Base-by-base conservation (phyloP, 2,888 invertebrate genomes). In the Acleris holmiana region DNA sequence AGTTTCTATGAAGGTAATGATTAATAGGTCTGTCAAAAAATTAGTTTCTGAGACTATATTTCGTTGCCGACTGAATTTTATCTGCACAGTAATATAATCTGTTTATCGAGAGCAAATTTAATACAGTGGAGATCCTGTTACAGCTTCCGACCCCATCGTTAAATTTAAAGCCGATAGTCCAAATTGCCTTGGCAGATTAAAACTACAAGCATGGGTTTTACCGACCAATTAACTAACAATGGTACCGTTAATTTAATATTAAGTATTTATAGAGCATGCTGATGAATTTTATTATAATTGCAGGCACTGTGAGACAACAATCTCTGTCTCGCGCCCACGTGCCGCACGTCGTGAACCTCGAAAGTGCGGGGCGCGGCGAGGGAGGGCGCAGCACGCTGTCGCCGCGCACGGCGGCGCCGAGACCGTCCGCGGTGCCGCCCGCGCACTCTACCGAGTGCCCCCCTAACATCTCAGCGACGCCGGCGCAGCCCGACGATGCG, bases 301-400 rank as follows among this genome's bases (percentile, higher is more conserved):
- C 81, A 95, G 97, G 97, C 74, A 95, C 95, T 29, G 96, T 97
- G 17, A 93, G 97, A 72, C 95, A 95, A 0, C 97, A 97, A 83
- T 93, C 95, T 3, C 93, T 95, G 89, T 95, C 95, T 40, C 91
- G 95, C 48, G 95, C 95, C 10, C 93, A 94, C 63, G 84, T 94
- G 41, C 93, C 94, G n/a, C 94, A 94, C 73, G 88, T 93, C 21
- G 89, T 94, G 63, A 89, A 88, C 69, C 72, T 84, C 19, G 89
- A 88, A 18, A 71, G 70, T 7, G 75, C 69, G 17, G 80, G 87
- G 7, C 84, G 93, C 49, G 77, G 76, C 4, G 82, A 79, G 17
- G 69, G 75, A 0, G 70, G 76, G 2, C 86, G 86, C 61, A 80
- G 84, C 68, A 89, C 93, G 0, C 82, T 86, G 7, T 89, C 93